Conservation (phyloP, 2,797 vertebrate genomes). For the Prionace glauca region DNA sequence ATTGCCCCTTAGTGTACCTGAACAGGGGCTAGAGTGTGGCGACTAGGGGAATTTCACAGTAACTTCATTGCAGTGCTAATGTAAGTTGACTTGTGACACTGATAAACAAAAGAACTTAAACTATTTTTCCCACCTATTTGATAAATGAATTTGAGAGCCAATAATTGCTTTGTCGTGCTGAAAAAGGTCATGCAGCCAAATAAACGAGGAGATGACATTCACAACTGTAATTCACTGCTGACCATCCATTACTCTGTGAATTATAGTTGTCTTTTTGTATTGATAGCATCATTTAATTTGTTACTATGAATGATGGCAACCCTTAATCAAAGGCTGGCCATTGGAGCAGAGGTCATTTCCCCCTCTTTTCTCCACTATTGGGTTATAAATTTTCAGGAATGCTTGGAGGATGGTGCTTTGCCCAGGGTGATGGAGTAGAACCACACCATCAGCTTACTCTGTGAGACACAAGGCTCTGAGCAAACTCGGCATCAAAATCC, state of each 20-base stretch:
- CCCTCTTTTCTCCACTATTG: not conserved
- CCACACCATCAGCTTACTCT: not conserved
- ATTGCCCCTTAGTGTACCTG: no score
- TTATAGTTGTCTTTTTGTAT: not conserved
- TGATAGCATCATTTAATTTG: not conserved
- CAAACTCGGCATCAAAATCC: not conserved
- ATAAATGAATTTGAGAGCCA: not conserved
- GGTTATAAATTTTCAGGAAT: not conserved
- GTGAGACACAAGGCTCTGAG: not conserved
- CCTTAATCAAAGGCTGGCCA: not conserved
- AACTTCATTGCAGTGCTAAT: no score
- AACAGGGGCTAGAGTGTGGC: no score
- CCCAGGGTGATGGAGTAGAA: not conserved
- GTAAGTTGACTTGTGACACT: no score
- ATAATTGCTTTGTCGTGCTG: not conserved
- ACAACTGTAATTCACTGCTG: not conserved
- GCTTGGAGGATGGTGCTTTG: not conserved
- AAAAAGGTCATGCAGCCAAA: not conserved
- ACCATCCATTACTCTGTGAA: not conserved
- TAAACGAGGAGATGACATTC: not conserved
- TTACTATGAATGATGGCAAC: not conserved
- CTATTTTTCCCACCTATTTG: not conserved
- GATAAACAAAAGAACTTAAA: no score
- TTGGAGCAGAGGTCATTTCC: not conserved
- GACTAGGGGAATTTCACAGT: no score